Percentiles rank a stretch among this genome's conserved stretches.
phyloP scores from a whole-genome alignment of 2,113 vertebrate genomes.

The Amphiprion percula region DNA sequence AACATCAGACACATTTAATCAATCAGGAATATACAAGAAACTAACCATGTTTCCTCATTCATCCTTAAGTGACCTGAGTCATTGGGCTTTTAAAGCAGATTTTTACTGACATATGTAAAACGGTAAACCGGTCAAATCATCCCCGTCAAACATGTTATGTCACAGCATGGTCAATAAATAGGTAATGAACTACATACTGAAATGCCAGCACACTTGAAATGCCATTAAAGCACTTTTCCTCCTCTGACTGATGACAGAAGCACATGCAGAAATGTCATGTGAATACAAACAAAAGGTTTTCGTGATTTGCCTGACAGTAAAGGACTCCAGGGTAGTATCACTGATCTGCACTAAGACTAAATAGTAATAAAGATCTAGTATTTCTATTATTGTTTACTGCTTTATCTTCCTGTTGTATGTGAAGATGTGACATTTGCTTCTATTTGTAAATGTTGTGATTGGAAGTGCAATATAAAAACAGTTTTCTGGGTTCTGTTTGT shows the following conservation, averaged over 20 bases:
- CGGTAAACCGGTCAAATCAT: slow-evolving; percentile 32
- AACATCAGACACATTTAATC: slow-evolving; percentile 22
- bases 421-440: background rate
- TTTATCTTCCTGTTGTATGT: slow-evolving; percentile 1
- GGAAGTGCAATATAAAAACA: background rate
- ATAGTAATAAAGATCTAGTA: background rate
- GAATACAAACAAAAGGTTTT: background rate
- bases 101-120: slow-evolving; percentile 14
- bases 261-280: slow-evolving; percentile 18
- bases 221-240: background rate
- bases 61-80: background rate
- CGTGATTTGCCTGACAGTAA: background rate
- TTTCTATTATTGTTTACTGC: background rate
- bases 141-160: slow-evolving; percentile 21
- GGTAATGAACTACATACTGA: slow-evolving; percentile 14
- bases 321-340: background rate
- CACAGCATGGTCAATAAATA: slow-evolving; percentile 18
- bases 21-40: slow-evolving; percentile 2
- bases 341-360: background rate
- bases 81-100: slow-evolving; percentile 20
- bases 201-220: slow-evolving; percentile 37
- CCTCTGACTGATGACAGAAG: background rate
- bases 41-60: background rate
- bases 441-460: background rate
- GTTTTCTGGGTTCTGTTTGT: background rate